Percentiles rank a stretch among this genome's conserved stretches.
phyloP scores from a whole-genome alignment of 1,140 invertebrate genomes.

The Agrilus planipennis region DNA sequence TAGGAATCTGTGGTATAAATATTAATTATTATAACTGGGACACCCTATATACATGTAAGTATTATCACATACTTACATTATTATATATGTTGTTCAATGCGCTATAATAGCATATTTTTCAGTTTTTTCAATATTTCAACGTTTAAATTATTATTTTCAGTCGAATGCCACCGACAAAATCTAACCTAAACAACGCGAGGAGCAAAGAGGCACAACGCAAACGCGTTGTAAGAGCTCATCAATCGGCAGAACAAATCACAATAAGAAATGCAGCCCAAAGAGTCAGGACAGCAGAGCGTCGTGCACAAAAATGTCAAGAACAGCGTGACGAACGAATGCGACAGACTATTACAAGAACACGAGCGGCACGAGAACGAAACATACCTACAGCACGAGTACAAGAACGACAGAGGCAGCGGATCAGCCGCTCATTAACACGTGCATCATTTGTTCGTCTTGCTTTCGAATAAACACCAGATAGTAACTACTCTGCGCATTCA shows the following conservation, averaged over 20 bases:
- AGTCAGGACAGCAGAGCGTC: constrained; percentile 22
- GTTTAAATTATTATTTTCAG: no score
- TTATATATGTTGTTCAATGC: no score
- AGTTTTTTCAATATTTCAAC: no score
- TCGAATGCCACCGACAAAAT: constrained; percentile 23
- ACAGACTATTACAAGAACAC: no score
- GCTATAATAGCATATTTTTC: no score
- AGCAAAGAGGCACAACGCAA: constrained; percentile 24
- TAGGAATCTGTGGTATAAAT: no score
- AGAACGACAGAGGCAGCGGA: neutral
- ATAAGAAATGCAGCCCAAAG: constrained; percentile 26
- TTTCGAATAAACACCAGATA: constrained; percentile 21
- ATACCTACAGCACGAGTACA: neutral
- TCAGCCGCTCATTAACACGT: neutral
- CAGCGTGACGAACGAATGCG: constrained; percentile 24
- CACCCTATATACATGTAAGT: no score
- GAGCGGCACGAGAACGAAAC: neutral
- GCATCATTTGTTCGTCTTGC: constrained; percentile 13
- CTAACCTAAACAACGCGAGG: constrained; percentile 22
- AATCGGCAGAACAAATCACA: constrained; percentile 19
- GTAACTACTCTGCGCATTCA: constrained; percentile 7
- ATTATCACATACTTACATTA: no score
- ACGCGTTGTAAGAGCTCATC: constrained; percentile 25
- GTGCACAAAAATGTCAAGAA: constrained; percentile 23
- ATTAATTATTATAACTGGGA: no score